phyloP scores from a whole-genome alignment of 2,797 vertebrate genomes.

The Platyrinchus mystaceus region DNA sequence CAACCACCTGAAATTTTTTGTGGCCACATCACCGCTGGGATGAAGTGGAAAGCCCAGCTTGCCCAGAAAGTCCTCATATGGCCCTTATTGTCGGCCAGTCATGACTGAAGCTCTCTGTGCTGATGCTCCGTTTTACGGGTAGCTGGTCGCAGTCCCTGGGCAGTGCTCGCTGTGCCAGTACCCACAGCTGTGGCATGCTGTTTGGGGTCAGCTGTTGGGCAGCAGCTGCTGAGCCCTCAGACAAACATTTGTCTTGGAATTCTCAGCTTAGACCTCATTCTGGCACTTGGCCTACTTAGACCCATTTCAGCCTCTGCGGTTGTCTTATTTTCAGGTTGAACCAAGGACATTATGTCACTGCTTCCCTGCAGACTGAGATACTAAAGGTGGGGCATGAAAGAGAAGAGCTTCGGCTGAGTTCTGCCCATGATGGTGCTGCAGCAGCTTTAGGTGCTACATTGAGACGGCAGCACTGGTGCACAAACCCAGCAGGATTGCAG shows the following conservation, averaged over 20 bases:
- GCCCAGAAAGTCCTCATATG: background rate
- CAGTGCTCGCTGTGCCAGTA: background rate
- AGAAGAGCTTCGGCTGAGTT: background rate
- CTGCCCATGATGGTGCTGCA: background rate
- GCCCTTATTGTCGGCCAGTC: background rate
- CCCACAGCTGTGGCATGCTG: background rate
- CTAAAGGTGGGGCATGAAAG: background rate
- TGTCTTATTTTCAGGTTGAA: constrained; percentile 4
- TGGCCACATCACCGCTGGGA: background rate
- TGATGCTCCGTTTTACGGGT: background rate
- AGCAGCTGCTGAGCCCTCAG: background rate
- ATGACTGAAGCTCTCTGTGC: background rate
- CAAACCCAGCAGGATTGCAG: background rate
- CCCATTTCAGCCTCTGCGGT: background rate
- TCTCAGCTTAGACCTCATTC: constrained; percentile 22
- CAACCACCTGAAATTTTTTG: background rate
- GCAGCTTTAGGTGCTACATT: fast-evolving
- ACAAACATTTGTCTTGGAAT: constrained; percentile 57
- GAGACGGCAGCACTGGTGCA: background rate
- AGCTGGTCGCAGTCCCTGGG: background rate
- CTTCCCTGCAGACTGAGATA: background rate
- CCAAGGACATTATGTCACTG: background rate
- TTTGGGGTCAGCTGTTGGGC: constrained; percentile 22
- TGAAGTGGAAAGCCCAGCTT: background rate
- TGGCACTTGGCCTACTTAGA: constrained; percentile 32